A percentile compares a stretch with the other conserved stretches of the same genome.
Conservation (phyloP, 2,888 invertebrate genomes). For the Hoplodrina ambigua region DNA sequence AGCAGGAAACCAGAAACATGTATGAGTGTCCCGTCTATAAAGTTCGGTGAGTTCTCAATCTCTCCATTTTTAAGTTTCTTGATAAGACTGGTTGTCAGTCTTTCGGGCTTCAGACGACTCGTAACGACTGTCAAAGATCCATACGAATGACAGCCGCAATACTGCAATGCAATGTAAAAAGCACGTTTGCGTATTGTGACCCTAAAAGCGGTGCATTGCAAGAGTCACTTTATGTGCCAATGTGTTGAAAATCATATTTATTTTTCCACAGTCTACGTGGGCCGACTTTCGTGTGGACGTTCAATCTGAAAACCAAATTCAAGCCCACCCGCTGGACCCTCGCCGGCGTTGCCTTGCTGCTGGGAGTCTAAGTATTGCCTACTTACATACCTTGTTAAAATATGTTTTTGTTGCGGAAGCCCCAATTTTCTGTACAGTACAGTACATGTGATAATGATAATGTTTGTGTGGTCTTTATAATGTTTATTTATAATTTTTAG, state of each 20-base stretch:
- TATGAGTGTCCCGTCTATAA: slow-evolving; percentile 99
- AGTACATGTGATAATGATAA: slow-evolving; percentile 32
- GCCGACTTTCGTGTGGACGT: slow-evolving; percentile 98
- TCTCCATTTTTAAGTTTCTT: background rate
- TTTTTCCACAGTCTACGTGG: slow-evolving; percentile 92
- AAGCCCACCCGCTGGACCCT: slow-evolving; percentile 97
- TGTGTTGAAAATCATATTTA: background rate
- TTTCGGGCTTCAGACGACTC: too few species aligned
- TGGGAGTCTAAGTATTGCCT: slow-evolving; percentile 93
- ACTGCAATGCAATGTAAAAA: too few species aligned
- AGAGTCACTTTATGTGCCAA: too few species aligned
- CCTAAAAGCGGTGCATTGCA: too few species aligned
- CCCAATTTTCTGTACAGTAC: slow-evolving; percentile 6
- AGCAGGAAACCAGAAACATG: slow-evolving; percentile 96
- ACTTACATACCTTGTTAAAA: background rate
- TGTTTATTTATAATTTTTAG: slow-evolving; percentile 27
- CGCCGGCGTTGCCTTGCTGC: slow-evolving; percentile 97
- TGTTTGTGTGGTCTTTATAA: slow-evolving; percentile 22
- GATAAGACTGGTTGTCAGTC: too few species aligned
- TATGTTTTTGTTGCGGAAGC: background rate
- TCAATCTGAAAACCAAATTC: slow-evolving; percentile 97
- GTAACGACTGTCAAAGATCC: too few species aligned
- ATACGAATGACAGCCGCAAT: too few species aligned
- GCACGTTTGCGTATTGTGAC: too few species aligned
- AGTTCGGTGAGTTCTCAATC: slow-evolving; percentile 90